Conservation (phyloP, 2,113 vertebrate species). For the Hippocampus barbouri region DNA sequence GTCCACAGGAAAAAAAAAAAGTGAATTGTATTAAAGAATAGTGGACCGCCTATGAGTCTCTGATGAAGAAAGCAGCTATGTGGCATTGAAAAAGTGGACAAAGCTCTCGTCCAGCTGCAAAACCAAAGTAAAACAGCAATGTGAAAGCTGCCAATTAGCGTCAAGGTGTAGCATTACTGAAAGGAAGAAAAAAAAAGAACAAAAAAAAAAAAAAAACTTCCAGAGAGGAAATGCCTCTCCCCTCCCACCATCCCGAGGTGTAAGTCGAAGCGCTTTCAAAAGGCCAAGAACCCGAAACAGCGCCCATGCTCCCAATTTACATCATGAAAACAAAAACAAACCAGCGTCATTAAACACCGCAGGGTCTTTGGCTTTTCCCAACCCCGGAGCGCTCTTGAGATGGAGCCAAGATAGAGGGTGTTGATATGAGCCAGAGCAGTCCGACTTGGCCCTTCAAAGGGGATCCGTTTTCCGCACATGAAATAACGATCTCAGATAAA, state of each 20-base stretch:
- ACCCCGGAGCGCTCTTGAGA: conserved; percentile 23
- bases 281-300: conserved; percentile 42
- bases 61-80: conserved; percentile 44
- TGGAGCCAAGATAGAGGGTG: conserved; percentile 61
- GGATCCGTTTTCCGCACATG: conserved; percentile 63
- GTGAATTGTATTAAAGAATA: neutral
- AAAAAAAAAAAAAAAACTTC: conserved; percentile 16
- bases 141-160: conserved; percentile 57
- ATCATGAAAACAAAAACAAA: neutral
- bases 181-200: neutral
- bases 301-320: conserved; percentile 30
- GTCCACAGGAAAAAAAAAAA: neutral
- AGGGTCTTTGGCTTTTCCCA: conserved; percentile 1
- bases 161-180: conserved; percentile 55
- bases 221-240: conserved; percentile 49
- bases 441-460: conserved; percentile 62
- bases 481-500: conserved; percentile 72
- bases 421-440: conserved; percentile 63
- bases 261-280: conserved; percentile 61
- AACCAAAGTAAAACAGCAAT: conserved; percentile 28
- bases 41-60: conserved; percentile 6
- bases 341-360: conserved; percentile 26
- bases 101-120: conserved; percentile 10
- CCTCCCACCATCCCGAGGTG: conserved; percentile 41
- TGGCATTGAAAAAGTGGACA: conserved; percentile 2